Base-by-base conservation (phyloP, 2,113 vertebrate species). In the Oxyruncus cristatus region DNA sequence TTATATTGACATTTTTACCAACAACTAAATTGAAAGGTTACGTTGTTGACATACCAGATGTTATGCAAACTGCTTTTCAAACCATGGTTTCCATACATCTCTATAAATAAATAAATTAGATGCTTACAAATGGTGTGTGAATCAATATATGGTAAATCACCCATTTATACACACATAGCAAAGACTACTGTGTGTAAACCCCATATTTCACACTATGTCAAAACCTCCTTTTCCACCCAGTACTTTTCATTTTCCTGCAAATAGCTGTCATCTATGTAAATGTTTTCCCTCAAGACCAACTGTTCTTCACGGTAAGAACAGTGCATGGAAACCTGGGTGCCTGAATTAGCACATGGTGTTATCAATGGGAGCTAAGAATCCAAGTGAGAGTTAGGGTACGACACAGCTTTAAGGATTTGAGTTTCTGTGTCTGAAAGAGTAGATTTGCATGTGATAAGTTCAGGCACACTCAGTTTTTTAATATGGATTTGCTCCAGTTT, bases 231-330 rank as follows among this genome's bases (percentile, higher is more conserved):
- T 83, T 81, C 41, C 93, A 95, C 85, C 68, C 70, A 95, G 75
- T 72, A 79, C 85, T 96, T 97, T 93, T 77, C 89, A 97, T 91
- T 95, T 90, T 72, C 42, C 79, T 87, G 82, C 88, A 95, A 92
- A 93, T 93, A 95, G 83, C 90, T 94, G 93, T 97, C 92, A 96
- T 94, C 92, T 95, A 81, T 96, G 92, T 95, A 92, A 92, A 94
- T 94, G 93, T 94, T 97, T 96, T 96, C 88, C 76, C 65, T 90
- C 53, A 46, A 78, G 83, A 95, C 95, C 93, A 96, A 96, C 93
- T 95, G 96, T 89, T 94, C 92, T 81, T 75, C 86, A 14, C 80
- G 91, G 88, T 67, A 96, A 49, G 88, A 92, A 88, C 56, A 24
- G 63, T 33, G 30, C 76, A 93, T 0, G 17, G 66, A 88, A 94